Conservation (phyloP, 1,140 invertebrate species). For the Archegozetes longisetosus region DNA sequence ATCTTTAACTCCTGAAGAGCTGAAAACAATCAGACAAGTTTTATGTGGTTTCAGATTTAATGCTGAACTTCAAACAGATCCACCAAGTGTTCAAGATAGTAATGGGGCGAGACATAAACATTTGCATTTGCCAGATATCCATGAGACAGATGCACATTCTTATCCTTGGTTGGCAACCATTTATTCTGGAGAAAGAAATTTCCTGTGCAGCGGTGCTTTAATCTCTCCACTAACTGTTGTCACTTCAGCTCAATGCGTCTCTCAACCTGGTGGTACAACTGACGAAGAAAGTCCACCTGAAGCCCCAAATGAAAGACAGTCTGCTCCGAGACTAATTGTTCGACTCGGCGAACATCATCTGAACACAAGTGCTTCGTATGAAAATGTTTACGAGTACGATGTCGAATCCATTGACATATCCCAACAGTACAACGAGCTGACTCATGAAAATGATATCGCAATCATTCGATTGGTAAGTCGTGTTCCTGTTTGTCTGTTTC, state of each 20-base stretch:
- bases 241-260: conserved; percentile 88
- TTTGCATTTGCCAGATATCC: conserved; percentile 2
- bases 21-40: conserved; percentile 3
- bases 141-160: background rate
- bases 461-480: conserved; percentile 32
- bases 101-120: background rate
- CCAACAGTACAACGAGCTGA: conserved; percentile 41
- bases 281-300: background rate
- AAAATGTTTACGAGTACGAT: conserved; percentile 15
- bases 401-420: conserved; percentile 63
- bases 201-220: conserved; percentile 39
- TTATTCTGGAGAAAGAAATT: background rate
- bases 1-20: background rate
- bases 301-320: background rate
- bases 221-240: conserved; percentile 80
- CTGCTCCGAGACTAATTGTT: conserved; percentile 16
- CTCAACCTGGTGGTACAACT: background rate
- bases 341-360: conserved; percentile 28
- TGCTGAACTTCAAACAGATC: conserved; percentile 1
- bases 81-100: background rate
- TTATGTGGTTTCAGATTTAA: conserved; percentile 7
- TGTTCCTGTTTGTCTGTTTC: background rate
- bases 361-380: conserved; percentile 17
- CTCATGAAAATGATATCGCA: conserved; percentile 55
- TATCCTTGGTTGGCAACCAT: conserved; percentile 8